These are phyloP conservation scores for Pyrochroa serraticornis DNA, from an alignment of 2,888 invertebrate genomes.

Conservation along the genomic window DNA sequence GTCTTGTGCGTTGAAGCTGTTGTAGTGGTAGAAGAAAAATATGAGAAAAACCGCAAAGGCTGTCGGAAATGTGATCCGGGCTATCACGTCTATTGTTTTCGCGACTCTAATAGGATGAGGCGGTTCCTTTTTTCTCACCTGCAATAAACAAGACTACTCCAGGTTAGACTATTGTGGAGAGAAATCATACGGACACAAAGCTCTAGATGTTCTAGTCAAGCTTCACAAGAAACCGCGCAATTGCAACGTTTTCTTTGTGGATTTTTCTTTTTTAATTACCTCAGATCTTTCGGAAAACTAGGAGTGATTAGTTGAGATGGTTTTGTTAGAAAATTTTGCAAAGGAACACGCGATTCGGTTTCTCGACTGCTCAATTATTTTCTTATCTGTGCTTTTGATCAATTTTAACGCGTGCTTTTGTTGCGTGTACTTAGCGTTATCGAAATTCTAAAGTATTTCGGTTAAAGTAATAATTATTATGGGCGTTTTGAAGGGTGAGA, in stretches of 20 bases:
- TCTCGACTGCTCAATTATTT: background rate
- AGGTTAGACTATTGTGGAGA: constrained; percentile 48
- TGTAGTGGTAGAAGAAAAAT: constrained; percentile 95
- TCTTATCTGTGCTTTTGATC: too few species aligned
- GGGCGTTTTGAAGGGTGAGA: too few species aligned
- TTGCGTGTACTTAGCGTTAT: too few species aligned
- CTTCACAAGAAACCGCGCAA: background rate
- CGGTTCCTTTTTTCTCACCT: constrained; percentile 89
- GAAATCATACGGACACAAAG: constrained; percentile 21
- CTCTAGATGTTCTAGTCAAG: constrained; percentile 16
- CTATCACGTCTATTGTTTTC: constrained; percentile 93
- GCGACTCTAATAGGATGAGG: constrained; percentile 92
- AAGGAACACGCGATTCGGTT: constrained; percentile 17
- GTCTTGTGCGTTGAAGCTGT: constrained; percentile 67
- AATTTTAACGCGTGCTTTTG: too few species aligned
- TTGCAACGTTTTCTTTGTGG: constrained; percentile 9
- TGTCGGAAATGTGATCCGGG: constrained; percentile 90
- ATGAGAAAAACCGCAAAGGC: constrained; percentile 92
- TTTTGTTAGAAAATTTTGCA: too few species aligned
- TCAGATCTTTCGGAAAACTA: too few species aligned
- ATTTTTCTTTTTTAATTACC: too few species aligned
- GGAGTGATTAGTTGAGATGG: too few species aligned
- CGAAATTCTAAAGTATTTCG: too few species aligned
- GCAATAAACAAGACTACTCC: constrained; percentile 77
- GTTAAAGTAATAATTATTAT: too few species aligned